These are phyloP conservation scores for Melanotaenia maccullochi DNA, from an alignment of 2,797 vertebrate genomes.

Conservation along the genomic window DNA sequence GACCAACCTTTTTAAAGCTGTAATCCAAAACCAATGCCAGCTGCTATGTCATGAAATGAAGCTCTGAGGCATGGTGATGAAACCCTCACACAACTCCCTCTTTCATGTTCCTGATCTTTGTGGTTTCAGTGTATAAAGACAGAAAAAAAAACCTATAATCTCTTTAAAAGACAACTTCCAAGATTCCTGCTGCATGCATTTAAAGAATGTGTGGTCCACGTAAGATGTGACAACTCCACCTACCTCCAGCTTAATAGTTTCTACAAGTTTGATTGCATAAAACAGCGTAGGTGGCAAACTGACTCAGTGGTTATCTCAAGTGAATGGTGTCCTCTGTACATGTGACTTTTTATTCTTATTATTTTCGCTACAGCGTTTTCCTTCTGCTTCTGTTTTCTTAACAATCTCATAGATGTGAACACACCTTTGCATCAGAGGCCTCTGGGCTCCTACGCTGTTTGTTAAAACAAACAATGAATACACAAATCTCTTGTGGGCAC, in stretches of 20 bases:
- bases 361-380: neutral
- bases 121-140: neutral
- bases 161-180: slow-evolving; percentile 20
- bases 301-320: neutral
- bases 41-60: slow-evolving; percentile 13
- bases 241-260: slow-evolving; percentile 6
- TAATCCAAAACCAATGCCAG: slow-evolving; percentile 26
- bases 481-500: neutral
- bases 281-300: slow-evolving; percentile 1
- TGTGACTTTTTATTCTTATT: neutral
- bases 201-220: neutral
- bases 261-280: neutral
- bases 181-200: neutral
- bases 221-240: neutral
- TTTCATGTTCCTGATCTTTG: slow-evolving; percentile 31
- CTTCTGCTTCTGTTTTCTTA: neutral
- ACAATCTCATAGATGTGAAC: neutral
- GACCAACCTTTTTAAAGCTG: slow-evolving; percentile 29
- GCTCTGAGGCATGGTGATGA: slow-evolving; percentile 19
- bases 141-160: neutral
- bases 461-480: neutral
- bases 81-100: slow-evolving; percentile 16
- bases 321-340: slow-evolving; percentile 5
- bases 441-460: neutral
- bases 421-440: neutral